Conservation (phyloP, 2,888 invertebrate genomes). For the Mactromeris polynyma region DNA sequence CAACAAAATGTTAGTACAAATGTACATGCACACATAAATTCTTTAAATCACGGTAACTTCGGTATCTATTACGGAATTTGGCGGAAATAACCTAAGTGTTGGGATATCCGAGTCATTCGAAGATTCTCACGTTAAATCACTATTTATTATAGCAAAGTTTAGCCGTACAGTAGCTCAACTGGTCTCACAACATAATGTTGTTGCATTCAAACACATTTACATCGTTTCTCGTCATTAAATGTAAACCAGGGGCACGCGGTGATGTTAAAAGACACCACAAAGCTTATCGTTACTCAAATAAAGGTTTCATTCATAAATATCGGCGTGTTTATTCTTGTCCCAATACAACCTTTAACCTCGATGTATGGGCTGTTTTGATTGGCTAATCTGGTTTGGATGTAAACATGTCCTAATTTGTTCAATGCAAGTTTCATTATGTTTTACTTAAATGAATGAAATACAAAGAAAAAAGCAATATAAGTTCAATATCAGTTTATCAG, state of each 20-base stretch:
- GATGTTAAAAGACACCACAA: background rate
- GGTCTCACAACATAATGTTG: too few species aligned
- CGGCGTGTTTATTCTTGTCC: background rate
- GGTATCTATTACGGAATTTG: too few species aligned
- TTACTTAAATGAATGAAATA: constrained; percentile 5
- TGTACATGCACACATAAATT: too few species aligned
- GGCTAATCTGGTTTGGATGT: background rate
- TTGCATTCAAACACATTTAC: background rate
- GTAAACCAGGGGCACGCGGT: background rate
- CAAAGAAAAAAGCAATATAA: background rate
- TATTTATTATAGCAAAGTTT: too few species aligned
- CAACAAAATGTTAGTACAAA: too few species aligned
- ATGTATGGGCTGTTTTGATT: background rate
- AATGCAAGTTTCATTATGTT: constrained; percentile 1
- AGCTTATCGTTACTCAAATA: background rate
- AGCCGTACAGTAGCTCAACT: too few species aligned
- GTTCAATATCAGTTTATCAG: background rate
- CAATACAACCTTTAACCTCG: background rate
- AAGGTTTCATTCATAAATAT: background rate
- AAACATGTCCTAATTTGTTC: constrained; percentile 13
- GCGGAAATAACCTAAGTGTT: too few species aligned
- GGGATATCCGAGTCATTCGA: too few species aligned
- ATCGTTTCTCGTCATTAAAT: background rate
- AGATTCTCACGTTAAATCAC: too few species aligned
- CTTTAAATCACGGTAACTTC: too few species aligned